Percentiles rank a stretch among this genome's conserved stretches.
These are phyloP conservation scores for Eupithecia insigniata DNA, from an alignment of 2,888 invertebrate genomes.

Conservation along the genomic window DNA sequence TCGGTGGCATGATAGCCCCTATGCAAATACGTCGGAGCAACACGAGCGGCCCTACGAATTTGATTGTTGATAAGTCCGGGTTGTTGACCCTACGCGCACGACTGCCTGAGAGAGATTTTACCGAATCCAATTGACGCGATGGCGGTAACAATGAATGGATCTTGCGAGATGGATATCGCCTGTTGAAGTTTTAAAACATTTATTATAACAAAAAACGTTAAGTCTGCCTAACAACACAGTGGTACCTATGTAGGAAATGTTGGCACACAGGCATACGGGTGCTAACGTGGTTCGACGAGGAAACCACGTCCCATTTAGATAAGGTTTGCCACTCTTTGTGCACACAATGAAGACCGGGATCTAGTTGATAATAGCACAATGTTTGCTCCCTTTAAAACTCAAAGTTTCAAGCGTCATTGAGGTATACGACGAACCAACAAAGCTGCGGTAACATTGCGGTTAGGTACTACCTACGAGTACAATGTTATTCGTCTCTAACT, in stretches of 20 bases:
- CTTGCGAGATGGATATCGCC: conserved; percentile 23
- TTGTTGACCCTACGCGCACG: conserved; percentile 76
- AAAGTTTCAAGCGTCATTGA: neutral
- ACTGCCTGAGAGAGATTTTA: conserved; percentile 66
- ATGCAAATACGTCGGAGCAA: conserved; percentile 65
- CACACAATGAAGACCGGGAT: conserved; percentile 52
- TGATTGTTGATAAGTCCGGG: conserved; percentile 78
- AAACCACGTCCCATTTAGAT: conserved; percentile 80
- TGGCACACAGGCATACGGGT: conserved; percentile 52
- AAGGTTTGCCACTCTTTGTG: conserved; percentile 60
- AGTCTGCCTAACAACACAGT: conserved; percentile 1
- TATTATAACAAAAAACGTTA: neutral
- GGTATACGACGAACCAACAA: neutral
- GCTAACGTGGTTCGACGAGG: conserved; percentile 67
- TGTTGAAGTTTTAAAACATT: neutral
- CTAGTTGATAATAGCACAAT: conserved; percentile 40
- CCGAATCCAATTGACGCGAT: conserved; percentile 64
- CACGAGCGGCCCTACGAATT: conserved; percentile 65
- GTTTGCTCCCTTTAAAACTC: conserved; percentile 13
- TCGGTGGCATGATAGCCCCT: conserved; percentile 52
- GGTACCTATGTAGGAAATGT: conserved; percentile 15
- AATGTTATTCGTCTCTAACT: neutral
- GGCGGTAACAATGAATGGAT: conserved; percentile 44
- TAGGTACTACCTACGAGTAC: too few relatives aligned
- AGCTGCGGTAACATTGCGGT: neutral